Evolutionary conservation across 2,888 invertebrate genomes (phyloP).

Genomic region (Megalurothrips usitatus): DNA sequence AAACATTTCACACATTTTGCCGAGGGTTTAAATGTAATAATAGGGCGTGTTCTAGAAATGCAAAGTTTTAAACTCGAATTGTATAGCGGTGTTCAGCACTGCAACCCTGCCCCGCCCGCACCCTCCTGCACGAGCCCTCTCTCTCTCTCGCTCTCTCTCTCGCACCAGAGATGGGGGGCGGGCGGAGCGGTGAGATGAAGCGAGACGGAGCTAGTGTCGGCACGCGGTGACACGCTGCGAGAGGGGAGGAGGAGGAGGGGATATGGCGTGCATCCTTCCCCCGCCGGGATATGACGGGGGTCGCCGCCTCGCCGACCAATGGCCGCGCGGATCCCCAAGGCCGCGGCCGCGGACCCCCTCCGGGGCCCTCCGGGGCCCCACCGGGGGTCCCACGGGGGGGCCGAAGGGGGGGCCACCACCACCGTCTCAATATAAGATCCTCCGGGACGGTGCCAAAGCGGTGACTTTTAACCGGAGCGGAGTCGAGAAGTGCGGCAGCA

Average conservation of each 20-base stretch:
- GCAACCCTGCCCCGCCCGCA: background rate
- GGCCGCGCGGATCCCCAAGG: background rate
- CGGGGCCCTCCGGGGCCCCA: background rate
- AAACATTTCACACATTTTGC: too few species aligned
- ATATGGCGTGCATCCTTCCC: background rate
- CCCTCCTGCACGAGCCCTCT: too few species aligned
- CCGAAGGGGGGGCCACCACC: background rate
- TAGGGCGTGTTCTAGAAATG: too few species aligned
- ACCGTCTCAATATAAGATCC: slow-evolving; percentile 11
- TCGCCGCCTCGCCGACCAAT: background rate
- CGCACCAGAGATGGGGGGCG: too few species aligned
- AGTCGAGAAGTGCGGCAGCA: background rate
- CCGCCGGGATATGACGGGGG: background rate
- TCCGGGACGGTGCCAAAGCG: background rate
- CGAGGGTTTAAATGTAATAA: too few species aligned
- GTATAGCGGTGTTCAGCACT: too few species aligned
- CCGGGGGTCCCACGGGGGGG: background rate
- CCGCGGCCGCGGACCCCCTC: background rate
- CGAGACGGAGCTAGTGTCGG: too few species aligned
- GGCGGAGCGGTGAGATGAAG: too few species aligned
- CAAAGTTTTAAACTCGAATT: too few species aligned
- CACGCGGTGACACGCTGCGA: too few species aligned
- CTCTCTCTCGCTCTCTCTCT: background rate
- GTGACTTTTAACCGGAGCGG: background rate
- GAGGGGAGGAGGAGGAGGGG: too few species aligned